These are phyloP conservation scores for Cherax quadricarinatus DNA, from an alignment of 1,140 invertebrate genomes.

Conservation along the genomic window DNA sequence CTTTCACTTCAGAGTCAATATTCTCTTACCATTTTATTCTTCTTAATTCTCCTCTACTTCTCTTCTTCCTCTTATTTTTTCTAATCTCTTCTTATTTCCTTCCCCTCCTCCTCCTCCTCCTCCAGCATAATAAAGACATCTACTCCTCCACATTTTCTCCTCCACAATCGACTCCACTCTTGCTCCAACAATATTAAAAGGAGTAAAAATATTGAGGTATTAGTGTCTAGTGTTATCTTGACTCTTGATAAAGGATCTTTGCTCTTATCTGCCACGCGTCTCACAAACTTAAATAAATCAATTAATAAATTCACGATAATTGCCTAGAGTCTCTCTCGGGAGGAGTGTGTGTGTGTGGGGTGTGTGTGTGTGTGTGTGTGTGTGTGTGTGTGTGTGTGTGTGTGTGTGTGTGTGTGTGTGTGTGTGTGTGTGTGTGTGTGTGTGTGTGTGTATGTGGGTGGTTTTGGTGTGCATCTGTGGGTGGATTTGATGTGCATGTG, in stretches of 20 bases:
- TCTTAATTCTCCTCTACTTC: too few relatives aligned
- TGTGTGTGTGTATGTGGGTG: too few relatives aligned
- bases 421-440: too few relatives aligned
- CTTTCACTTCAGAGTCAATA: too few relatives aligned
- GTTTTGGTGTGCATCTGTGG: too few relatives aligned
- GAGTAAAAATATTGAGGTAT: background rate
- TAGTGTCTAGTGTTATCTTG: background rate
- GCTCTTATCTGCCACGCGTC: background rate
- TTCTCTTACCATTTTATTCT: too few relatives aligned
- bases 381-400: too few relatives aligned
- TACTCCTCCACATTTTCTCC: too few relatives aligned
- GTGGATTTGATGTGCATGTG: too few relatives aligned
- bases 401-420: too few relatives aligned
- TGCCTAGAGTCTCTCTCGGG: background rate
- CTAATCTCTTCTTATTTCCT: background rate
- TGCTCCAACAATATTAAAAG: background rate
- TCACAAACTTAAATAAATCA: background rate
- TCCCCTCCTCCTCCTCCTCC: background rate
- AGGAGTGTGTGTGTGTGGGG: background rate
- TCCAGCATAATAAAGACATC: too few relatives aligned
- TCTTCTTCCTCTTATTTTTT: background rate
- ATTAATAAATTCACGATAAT: background rate
- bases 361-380: too few relatives aligned
- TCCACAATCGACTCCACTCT: background rate
- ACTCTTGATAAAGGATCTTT: background rate